Percentiles rank a stretch among this genome's conserved stretches.
Evolutionary conservation across 2,888 invertebrate species (phyloP).

Genomic region (Mesochorus sp.): DNA sequence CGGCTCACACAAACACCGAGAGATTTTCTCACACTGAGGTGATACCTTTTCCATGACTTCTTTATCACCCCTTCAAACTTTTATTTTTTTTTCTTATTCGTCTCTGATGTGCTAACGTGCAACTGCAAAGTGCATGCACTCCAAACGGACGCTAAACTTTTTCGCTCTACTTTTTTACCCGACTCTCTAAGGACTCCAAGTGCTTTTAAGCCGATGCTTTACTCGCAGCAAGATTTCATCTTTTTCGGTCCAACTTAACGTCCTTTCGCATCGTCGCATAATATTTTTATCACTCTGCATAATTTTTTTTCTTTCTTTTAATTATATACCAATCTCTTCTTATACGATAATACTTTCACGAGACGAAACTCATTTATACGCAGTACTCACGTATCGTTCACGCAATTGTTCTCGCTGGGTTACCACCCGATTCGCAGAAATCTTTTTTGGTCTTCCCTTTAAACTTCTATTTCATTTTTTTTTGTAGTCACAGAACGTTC

Average conservation of each 20-base stretch:
- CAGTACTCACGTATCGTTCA: slow-evolving; percentile 44
- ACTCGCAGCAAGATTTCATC: slow-evolving; percentile 30
- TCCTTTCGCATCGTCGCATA: too few relatives aligned
- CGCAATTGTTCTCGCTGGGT: slow-evolving; percentile 37
- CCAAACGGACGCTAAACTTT: slow-evolving; percentile 17
- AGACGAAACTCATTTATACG: not conserved
- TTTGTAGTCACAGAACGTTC: not conserved
- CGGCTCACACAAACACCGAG: too few relatives aligned
- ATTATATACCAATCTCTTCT: too few relatives aligned
- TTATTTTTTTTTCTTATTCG: too few relatives aligned
- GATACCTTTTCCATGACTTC: not conserved
- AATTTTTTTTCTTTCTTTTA: too few relatives aligned
- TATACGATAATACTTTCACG: too few relatives aligned
- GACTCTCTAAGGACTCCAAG: too few relatives aligned
- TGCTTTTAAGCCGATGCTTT: too few relatives aligned
- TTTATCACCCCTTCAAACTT: not conserved
- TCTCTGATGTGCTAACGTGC: too few relatives aligned
- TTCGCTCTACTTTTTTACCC: too few relatives aligned
- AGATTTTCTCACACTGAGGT: not conserved
- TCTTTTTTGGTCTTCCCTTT: slow-evolving; percentile 1
- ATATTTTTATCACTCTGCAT: too few relatives aligned
- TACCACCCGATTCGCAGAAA: slow-evolving; percentile 44
- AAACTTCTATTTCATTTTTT: not conserved
- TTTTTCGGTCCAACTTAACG: not conserved
- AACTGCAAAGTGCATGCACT: slow-evolving; percentile 12